phyloP scores from a whole-genome alignment of 2,797 vertebrate genomes.

The Coreius guichenoti region DNA sequence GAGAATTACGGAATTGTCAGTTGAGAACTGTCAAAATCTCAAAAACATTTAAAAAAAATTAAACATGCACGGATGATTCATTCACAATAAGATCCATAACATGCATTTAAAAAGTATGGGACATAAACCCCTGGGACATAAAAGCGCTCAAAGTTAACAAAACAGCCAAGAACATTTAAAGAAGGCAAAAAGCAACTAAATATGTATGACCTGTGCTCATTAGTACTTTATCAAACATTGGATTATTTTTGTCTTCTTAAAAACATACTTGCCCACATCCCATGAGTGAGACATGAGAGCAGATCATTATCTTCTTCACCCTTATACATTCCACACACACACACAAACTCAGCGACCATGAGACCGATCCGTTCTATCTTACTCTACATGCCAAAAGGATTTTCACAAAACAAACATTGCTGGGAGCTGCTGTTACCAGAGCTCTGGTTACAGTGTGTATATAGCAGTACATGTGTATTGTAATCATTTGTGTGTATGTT shows the following conservation, averaged over 20 bases:
- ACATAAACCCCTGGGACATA: neutral
- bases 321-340: constrained; percentile 66
- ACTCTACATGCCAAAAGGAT: constrained; percentile 74
- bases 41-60: neutral
- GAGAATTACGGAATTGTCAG: neutral
- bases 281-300: constrained; percentile 28
- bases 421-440: constrained; percentile 73
- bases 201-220: neutral
- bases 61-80: neutral
- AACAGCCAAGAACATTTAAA: constrained; percentile 7
- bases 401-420: constrained; percentile 83
- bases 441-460: constrained; percentile 70
- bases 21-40: neutral
- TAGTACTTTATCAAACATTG: neutral
- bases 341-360: constrained; percentile 48
- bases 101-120: neutral
- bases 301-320: constrained; percentile 60
- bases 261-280: neutral
- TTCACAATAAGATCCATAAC: neutral
- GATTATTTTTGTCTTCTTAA: neutral
- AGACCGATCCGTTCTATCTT: constrained; percentile 68
- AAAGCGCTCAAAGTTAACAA: neutral
- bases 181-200: neutral
- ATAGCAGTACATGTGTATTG: constrained; percentile 39
- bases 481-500: constrained; percentile 32